Percentiles rank a stretch among this genome's conserved stretches.
Conservation (phyloP, 2,888 invertebrate species). For the Onthophagus sagittarius region DNA sequence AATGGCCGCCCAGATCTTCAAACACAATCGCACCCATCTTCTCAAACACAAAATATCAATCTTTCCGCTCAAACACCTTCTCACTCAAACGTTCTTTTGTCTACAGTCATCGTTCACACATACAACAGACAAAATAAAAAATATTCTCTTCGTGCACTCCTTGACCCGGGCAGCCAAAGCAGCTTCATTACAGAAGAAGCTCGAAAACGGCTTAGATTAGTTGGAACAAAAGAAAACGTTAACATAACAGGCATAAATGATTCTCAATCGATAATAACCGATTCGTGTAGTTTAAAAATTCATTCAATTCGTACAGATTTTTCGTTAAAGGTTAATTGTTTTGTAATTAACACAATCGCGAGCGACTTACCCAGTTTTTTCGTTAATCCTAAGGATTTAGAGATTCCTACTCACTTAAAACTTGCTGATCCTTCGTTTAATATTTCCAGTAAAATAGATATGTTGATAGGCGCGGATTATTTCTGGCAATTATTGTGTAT, state of each 20-base stretch:
- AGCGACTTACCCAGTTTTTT: background rate
- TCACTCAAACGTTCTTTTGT: background rate
- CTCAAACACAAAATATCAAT: background rate
- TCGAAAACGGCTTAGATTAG: background rate
- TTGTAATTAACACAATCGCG: background rate
- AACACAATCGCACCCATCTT: background rate
- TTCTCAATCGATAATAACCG: background rate
- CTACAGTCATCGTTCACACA: no score
- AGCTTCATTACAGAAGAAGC: no score
- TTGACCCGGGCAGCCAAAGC: no score
- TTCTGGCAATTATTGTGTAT: conserved; percentile 2
- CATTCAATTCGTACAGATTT: background rate
- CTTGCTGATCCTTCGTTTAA: background rate
- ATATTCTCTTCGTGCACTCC: no score
- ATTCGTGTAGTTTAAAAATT: background rate
- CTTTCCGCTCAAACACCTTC: background rate
- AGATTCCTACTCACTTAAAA: conserved; percentile 4
- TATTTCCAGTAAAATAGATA: background rate
- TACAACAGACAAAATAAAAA: no score
- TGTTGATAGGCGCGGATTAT: background rate
- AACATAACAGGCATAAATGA: background rate
- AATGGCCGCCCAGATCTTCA: background rate
- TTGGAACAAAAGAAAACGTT: background rate
- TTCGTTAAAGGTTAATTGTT: background rate
- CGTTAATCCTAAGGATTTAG: background rate